Percentiles rank a stretch among this genome's conserved stretches.
phyloP scores from a whole-genome alignment of 2,113 vertebrate genomes.

The Phocoena phocoena region DNA sequence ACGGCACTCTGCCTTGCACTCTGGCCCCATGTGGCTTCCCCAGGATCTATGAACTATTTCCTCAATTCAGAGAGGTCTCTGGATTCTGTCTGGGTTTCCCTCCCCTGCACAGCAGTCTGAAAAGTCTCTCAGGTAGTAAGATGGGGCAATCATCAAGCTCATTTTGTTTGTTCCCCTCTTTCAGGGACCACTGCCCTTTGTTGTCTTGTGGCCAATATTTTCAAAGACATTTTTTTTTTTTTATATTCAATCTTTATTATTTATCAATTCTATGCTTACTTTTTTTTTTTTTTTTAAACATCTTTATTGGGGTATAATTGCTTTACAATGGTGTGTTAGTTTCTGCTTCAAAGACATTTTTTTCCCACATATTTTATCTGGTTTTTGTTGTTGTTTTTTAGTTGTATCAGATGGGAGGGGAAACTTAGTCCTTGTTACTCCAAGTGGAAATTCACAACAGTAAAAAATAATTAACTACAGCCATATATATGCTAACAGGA shows the following conservation, averaged over 20 bases:
- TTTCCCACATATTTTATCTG: neutral
- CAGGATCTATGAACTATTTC: neutral
- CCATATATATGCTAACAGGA: neutral
- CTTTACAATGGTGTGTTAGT: no score
- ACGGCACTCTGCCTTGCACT: neutral
- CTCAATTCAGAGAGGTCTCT: neutral
- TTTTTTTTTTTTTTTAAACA: no score
- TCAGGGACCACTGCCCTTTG: neutral
- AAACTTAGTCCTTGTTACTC: neutral
- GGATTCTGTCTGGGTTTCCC: neutral
- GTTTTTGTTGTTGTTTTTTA: neutral
- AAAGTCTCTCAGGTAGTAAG: neutral
- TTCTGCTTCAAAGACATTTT: neutral
- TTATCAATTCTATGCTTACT: no score
- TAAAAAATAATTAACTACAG: neutral
- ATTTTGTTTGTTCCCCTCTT: neutral
- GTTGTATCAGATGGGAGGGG: neutral
- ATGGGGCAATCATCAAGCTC: neutral
- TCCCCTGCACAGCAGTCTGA: neutral
- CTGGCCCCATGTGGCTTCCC: no score
- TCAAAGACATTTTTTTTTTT: neutral
- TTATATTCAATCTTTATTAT: no score
- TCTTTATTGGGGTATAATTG: no score
- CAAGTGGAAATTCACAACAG: neutral
- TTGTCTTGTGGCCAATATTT: neutral